phyloP scores from a whole-genome alignment of 2,797 vertebrate genomes.

The Acanthis flammea region DNA sequence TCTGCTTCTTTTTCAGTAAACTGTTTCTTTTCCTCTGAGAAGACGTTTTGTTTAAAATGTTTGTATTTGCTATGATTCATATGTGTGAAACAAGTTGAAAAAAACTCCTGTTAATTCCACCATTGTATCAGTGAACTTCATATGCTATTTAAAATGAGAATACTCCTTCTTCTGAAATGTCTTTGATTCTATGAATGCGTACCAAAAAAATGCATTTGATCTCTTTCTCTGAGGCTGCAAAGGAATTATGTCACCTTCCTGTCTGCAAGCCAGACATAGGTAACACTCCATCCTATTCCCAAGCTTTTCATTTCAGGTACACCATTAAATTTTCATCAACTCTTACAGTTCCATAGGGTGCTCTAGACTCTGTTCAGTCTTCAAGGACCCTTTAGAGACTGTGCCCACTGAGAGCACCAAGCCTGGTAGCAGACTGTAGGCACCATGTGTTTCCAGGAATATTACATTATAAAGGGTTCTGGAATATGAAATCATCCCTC shows the following conservation, averaged over 20 bases:
- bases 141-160: conserved; percentile 21
- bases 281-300: neutral
- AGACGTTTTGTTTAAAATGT: neutral
- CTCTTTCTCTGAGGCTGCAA: conserved; percentile 12
- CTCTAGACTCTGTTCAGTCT: neutral
- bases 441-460: neutral
- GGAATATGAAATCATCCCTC: neutral
- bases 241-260: conserved; percentile 44
- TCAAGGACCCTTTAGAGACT: neutral
- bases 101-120: conserved; percentile 35
- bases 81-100: neutral
- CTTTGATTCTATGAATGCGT: conserved; percentile 25
- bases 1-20: neutral
- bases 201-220: neutral
- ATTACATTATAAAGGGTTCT: neutral
- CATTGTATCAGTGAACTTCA: neutral
- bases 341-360: neutral
- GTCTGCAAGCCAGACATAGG: conserved; percentile 25
- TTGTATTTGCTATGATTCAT: neutral
- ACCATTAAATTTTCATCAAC: neutral
- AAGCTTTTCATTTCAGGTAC: neutral
- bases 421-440: neutral
- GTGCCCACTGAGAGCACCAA: neutral
- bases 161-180: conserved; percentile 35
- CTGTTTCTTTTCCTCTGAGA: neutral